phyloP scores from a whole-genome alignment of 92 coral and sea anemone genomes.

The Siderastrea radians region DNA sequence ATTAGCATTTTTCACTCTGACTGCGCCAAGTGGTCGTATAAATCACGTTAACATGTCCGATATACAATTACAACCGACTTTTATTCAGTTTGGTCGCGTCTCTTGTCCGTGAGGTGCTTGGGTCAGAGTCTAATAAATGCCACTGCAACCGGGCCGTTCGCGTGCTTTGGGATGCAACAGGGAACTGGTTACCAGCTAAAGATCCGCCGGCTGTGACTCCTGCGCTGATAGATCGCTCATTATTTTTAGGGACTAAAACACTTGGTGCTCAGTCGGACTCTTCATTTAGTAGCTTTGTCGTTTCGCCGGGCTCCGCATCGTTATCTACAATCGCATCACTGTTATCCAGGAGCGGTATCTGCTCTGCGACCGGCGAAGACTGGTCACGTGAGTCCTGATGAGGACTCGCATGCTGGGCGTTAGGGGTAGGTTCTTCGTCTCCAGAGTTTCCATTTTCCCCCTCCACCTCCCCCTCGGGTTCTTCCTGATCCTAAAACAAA shows the following conservation, averaged over 20 bases:
- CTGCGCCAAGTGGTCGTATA: slow-evolving; percentile 18
- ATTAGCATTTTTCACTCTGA: slow-evolving; percentile 53
- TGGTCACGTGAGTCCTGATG: slow-evolving; percentile 19
- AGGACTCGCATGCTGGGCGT: slow-evolving; percentile 41
- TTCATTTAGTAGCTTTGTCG: slow-evolving; percentile 45
- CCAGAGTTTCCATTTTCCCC: slow-evolving; percentile 89
- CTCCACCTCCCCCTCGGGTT: slow-evolving; percentile 85
- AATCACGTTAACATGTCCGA: slow-evolving; percentile 19
- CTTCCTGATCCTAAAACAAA: slow-evolving; percentile 76
- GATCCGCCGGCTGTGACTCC: not conserved
- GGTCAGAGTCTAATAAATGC: slow-evolving; percentile 43
- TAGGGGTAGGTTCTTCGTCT: slow-evolving; percentile 84
- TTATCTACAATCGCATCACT: slow-evolving; percentile 29
- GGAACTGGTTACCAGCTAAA: slow-evolving; percentile 10
- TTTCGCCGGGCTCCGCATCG: slow-evolving; percentile 30
- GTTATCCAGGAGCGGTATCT: slow-evolving; percentile 46
- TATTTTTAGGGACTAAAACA: slow-evolving; percentile 3
- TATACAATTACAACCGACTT: not conserved
- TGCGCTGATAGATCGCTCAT: slow-evolving; percentile 9
- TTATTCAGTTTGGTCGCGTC: not conserved
- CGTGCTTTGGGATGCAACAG: not conserved
- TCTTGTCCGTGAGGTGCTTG: slow-evolving; percentile 17
- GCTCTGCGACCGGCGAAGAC: slow-evolving; percentile 35
- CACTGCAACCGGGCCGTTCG: slow-evolving; percentile 29
- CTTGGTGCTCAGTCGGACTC: slow-evolving; percentile 48